Evolutionary conservation across 2,113 vertebrate genomes (phyloP), one percentile per base, ranked within the genome.

Genomic region (Willisornis vidua): DNA sequence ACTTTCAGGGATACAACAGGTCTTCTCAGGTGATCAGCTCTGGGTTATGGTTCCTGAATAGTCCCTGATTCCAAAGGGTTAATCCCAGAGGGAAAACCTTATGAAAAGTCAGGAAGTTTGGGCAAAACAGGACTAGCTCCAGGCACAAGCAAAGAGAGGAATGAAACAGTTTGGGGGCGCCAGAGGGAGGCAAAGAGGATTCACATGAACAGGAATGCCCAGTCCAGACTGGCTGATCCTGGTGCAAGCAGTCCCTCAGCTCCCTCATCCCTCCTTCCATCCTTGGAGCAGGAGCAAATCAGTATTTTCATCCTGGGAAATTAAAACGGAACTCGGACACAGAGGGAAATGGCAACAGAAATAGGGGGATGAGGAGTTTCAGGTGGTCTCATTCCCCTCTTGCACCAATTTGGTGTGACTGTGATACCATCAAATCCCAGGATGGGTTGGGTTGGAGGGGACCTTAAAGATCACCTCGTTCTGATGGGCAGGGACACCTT

Each of bases 291-390:
- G 26, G 9, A 76, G 16, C 3, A 63, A 73, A 91, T 20, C 54
- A 39, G n/a, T 68, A 43, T 89, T 89, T 81, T 81, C 63, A 62
- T n/a, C 22, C n/a, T 5, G 9, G 6, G 12, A 82, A 71, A 18
- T 61, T 37, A 52, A 88, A 93, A 83, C 45, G 8, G 26, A 52
- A 5, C 45, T 67, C 52, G 2, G 61, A 10, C 24, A 7, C 4
- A 0, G 51, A 46, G 14, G 19, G 6, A 84, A 87, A 75, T 2
- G 4, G 4, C 11, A 19, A 39, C 6, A 14, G 12, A 12, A 76
- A 75, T 0, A 0, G 0, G 6, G 15, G 14, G 26, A 13, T n/a
- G 19, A 52, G 26, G 25, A 28, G 35, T 59, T 85, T 43, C 6
- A 63, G 57, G 31, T 2, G 12, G 7, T 39, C 29, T 92, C 49